phyloP scores from a whole-genome alignment of 2,888 invertebrate species.

The Synergus itoensis region DNA sequence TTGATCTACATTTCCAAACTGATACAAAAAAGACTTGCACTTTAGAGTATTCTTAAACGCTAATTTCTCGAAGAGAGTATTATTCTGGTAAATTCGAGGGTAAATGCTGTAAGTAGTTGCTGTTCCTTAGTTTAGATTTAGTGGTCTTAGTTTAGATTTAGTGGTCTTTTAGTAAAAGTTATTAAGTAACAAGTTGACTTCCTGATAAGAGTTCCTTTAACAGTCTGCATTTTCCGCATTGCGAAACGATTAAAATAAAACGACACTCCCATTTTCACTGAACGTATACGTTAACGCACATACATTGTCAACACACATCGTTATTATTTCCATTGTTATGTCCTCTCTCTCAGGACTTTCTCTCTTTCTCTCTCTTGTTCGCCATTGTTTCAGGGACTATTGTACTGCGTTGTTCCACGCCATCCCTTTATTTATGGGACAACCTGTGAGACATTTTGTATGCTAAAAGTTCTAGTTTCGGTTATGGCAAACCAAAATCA shows the following conservation, averaged over 20 bases:
- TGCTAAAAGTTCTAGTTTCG: neutral
- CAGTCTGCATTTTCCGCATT: neutral
- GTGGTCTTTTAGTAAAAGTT: neutral
- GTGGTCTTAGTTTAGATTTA: neutral
- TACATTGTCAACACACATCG: neutral
- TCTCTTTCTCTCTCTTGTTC: neutral
- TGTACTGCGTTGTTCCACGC: conserved; percentile 14
- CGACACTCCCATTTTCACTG: no score
- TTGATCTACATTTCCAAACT: no score
- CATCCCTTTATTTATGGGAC: conserved; percentile 37
- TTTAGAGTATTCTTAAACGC: no score
- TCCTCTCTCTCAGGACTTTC: neutral
- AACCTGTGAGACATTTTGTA: conserved; percentile 17
- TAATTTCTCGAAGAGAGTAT: no score
- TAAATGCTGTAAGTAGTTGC: no score
- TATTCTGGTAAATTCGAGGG: no score
- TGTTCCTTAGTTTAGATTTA: neutral
- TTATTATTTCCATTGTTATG: conserved; percentile 33
- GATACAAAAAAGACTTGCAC: no score
- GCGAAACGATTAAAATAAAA: no score
- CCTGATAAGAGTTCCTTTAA: neutral
- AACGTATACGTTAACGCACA: no score
- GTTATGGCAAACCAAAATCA: conserved; percentile 4
- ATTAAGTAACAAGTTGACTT: neutral
- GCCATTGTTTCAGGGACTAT: conserved; percentile 27